phyloP scores from a whole-genome alignment of 1,140 invertebrate genomes.

The Hirudo medicinalis region DNA sequence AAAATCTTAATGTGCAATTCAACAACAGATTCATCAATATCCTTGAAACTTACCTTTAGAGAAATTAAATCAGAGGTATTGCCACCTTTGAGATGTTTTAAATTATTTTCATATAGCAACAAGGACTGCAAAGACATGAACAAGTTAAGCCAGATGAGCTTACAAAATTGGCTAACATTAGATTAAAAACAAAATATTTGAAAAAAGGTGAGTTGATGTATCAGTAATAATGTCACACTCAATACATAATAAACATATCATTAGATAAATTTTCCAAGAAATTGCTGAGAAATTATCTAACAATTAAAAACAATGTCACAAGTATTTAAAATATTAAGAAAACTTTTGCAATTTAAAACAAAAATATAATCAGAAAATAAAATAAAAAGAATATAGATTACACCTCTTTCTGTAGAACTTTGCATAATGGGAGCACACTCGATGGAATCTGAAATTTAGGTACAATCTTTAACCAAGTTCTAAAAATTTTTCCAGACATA shows the following conservation, averaged over 20 bases:
- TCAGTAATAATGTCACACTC: too few relatives aligned
- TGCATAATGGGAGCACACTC: conserved; percentile 61
- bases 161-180: too few relatives aligned
- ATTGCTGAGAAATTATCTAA: too few relatives aligned
- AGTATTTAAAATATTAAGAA: too few relatives aligned
- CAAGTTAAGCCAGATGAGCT: too few relatives aligned
- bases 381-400: neutral
- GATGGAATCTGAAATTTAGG: conserved; percentile 45
- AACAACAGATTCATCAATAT: neutral
- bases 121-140: conserved; percentile 28
- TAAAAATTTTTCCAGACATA: conserved; percentile 13
- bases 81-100: conserved; percentile 54
- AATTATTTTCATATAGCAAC: conserved; percentile 52
- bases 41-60: conserved; percentile 38
- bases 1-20: too few relatives aligned
- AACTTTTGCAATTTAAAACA: neutral
- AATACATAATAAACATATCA: too few relatives aligned
- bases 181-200: too few relatives aligned
- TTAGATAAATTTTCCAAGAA: too few relatives aligned
- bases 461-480: neutral
- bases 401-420: conserved; percentile 59
- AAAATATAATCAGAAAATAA: conserved; percentile 10
- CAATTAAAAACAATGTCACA: too few relatives aligned
- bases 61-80: conserved; percentile 55
- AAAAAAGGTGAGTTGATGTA: too few relatives aligned